A percentile compares a stretch with the other conserved stretches of the same genome.
Conservation (phyloP, 2,888 invertebrate species). For the Cheilosia vulpina region DNA sequence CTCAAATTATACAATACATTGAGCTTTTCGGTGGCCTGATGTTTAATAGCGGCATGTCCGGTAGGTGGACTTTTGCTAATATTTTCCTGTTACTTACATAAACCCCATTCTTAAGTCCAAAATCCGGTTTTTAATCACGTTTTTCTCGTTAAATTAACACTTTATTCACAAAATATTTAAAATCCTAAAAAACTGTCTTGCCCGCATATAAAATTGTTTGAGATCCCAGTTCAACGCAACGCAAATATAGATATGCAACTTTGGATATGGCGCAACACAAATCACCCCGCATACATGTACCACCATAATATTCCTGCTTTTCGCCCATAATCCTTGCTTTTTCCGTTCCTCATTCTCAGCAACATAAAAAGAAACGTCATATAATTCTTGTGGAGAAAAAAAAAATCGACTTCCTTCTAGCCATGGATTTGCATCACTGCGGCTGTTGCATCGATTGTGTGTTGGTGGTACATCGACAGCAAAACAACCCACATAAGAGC, state of each 20-base stretch:
- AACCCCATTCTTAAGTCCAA: too few species aligned
- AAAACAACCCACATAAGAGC: constrained; percentile 53
- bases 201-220: constrained; percentile 8
- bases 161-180: background rate
- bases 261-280: constrained; percentile 20
- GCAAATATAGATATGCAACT: constrained; percentile 15
- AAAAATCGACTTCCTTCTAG: background rate
- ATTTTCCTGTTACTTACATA: too few species aligned
- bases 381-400: constrained; percentile 12
- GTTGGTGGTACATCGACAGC: constrained; percentile 39
- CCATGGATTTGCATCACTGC: constrained; percentile 43
- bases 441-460: constrained; percentile 50
- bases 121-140: background rate
- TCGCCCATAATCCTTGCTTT: constrained; percentile 25
- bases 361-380: constrained; percentile 30
- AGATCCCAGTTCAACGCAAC: constrained; percentile 19
- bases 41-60: too few species aligned
- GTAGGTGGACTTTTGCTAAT: too few species aligned
- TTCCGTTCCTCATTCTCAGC: background rate
- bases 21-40: too few species aligned
- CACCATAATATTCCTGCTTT: constrained; percentile 33
- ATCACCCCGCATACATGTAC: constrained; percentile 45
- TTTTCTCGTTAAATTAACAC: too few species aligned
- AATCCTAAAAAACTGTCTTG: constrained; percentile 34
- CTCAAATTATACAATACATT: too few species aligned